Evolutionary conservation across 2,113 vertebrate species (phyloP), one percentile per base, ranked within the genome.

Genomic region (Hemiprocne comata): DNA sequence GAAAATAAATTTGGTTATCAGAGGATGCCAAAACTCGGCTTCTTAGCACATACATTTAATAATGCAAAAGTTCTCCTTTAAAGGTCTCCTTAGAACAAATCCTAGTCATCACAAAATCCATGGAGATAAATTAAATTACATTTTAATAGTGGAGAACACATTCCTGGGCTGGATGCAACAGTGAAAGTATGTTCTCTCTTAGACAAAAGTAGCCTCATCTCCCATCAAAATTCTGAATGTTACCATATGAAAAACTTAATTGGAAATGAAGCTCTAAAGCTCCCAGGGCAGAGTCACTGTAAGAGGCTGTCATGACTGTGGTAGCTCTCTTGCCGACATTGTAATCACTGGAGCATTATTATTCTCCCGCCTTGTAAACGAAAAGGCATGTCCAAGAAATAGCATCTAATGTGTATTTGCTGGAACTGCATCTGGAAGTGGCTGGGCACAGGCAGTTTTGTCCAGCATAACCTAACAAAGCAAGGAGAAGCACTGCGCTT

Each of bases 1-100:
- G 96, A 96, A 91, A 94, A 96, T 89, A 95, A 94, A 76, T 72
- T 89, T 74, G 92, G 93, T 94, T 96, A 96, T 97, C 95, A 94
- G 94, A 90, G 65, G 74, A 93, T 95, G 96, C 95, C 92, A 96
- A 78, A 88, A 95, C 87, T 92, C 84, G 38, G 8, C 92, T 94
- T 96, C 94, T 94, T 93, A 61, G 80, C 85, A 55, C 93, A 97
- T 94, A 92, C 83, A 91, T 94, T 89, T 87, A 94, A 94, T 92
- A 96, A 96, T 38, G 85, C 79, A 72, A 75, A 93, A 90, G 84
- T 96, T 89, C 78, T 73, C 75, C 87, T 96, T 86, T 93, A 93
- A 96, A 95, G 89, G 84, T 94, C 84, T 96, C 95, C 91, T 92
- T 67, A 96, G 65, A 93, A 72, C 93, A 88, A 90, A 93, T 72